Evolutionary conservation across 2,888 invertebrate species (phyloP).

Genomic region (Drosophila atripex): DNA sequence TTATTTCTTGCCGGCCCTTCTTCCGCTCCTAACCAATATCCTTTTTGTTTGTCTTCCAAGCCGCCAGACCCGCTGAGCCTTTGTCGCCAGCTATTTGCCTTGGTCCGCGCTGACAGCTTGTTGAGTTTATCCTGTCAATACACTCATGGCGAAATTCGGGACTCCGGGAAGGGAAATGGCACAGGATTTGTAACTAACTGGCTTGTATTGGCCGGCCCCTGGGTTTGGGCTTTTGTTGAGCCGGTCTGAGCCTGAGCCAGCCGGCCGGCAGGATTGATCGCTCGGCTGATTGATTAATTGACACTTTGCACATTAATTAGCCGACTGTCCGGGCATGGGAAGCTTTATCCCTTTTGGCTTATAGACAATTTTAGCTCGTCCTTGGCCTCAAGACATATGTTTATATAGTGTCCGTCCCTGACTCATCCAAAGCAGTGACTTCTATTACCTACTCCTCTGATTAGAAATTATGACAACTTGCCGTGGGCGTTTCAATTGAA

Average conservation of each 20-base stretch:
- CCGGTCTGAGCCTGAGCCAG: constrained; percentile 22
- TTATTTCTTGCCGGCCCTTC: constrained; percentile 11
- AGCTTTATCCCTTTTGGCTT: constrained; percentile 36
- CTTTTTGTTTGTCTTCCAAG: constrained; percentile 48
- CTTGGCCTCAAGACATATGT: constrained; percentile 38
- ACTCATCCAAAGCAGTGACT: constrained; percentile 15
- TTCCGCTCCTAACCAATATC: background rate
- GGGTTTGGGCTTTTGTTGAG: constrained; percentile 56
- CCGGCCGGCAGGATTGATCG: constrained; percentile 73
- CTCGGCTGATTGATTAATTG: constrained; percentile 81
- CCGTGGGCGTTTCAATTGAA: constrained; percentile 14
- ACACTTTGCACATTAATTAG: constrained; percentile 81
- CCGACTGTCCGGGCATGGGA: background rate
- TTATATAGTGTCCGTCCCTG: constrained; percentile 15
- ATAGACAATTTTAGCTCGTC: constrained; percentile 31
- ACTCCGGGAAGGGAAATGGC: constrained; percentile 11
- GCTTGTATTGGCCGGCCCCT: constrained; percentile 21
- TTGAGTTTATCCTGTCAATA: constrained; percentile 78
- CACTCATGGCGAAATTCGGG: constrained; percentile 16
- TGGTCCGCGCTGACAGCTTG: constrained; percentile 72
- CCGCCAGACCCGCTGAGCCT: constrained; percentile 50
- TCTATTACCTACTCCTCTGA: constrained; percentile 31
- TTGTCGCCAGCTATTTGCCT: constrained; percentile 69
- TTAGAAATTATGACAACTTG: constrained; percentile 68
- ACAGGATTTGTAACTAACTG: constrained; percentile 43